Evolutionary conservation across 1,140 invertebrate species (phyloP), one percentile per base, ranked within the genome.

Genomic region (Ceratosolen fusciceps): DNA sequence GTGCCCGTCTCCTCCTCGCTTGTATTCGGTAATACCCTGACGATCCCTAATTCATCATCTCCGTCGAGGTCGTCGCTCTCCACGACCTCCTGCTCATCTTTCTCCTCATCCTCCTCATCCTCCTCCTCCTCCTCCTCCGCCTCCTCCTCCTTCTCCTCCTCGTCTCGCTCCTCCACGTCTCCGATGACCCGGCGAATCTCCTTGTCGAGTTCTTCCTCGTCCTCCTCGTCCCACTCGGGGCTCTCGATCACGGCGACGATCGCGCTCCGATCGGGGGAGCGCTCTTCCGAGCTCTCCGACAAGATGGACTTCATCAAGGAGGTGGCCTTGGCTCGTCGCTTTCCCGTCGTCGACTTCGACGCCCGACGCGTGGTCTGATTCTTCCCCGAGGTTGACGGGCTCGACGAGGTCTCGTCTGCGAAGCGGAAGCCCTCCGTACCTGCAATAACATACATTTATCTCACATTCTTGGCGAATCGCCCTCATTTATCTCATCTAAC

Each of bases 221-320:
- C 86, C 49, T 87, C 87, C 29, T 89, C 87, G 26, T 88, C 88
- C 89, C 89, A 90, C 58, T 88, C 88, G 2, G 90, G 88, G 73
- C 87, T 90, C 39, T 90, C 89, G 54, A 90, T 88, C 3, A 90
- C 90, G 2, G 89, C 90, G 7, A 90, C 82, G 43, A 90, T 90
- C 0, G 90, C 90, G 49, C 88, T 89, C n/a, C 85, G 85, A 79
- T 87, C 86, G 0, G 85, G 85, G 12, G 87, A 88, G 34, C 81
- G 83, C n/a, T 90, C 88, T n/a, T 87, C 88, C 0, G 88, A 88
- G 29, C 86, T 87, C 43, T 89, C 87, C 26, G 86, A 86, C 14
- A 84, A 84, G 1, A 37, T 16, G 4, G 5, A 52, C 21, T 71
- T 56, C 5, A 73, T 39, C 29, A 74, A 78, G 2, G 71, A 74